Evolutionary conservation across 2,113 vertebrate species (phyloP), one percentile per base, ranked within the genome.

Genomic region (Hirundichthys speculiger): DNA sequence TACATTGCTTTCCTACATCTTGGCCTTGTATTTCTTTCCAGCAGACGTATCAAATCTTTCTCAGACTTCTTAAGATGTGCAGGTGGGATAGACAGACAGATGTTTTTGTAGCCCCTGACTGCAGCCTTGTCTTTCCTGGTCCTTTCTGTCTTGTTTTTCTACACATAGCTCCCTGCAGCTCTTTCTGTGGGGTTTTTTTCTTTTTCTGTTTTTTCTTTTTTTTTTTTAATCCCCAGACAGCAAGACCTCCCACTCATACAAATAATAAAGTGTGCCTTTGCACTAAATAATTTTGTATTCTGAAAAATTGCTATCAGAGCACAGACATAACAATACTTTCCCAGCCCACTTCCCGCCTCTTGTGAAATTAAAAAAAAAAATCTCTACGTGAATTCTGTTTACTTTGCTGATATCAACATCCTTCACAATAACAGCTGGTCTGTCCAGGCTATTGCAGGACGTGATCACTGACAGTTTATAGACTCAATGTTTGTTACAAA

Each of bases 251-350:
- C 69, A 70, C 51, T 38, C 38, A 52, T 64, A n/a, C 50, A 20
- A 55, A 42, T 34, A 34, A 34, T 61, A 55, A 55, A 50, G 39
- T 25, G 18, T 58, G n/a, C 45, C 38, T 41, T 69, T 22, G 40
- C 40, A 51, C 42, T 19, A 39, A 72, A 45, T 64, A 41, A 76
- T 81, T 72, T 21, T 69, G 2, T 42, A 1, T 82, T 66, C 63
- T 73, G 45, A 43, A 51, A 67, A 64, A 55, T 75, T 22, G 15
- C 70, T 76, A 39, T 66, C 58, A 75, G 39, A 75, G 67, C 39
- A 34, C 58, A 86, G 83, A 84, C 84, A 87, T 79, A 86, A 89
- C 73, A 87, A 71, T 38, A 24, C 39, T 42, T 18, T 24, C 47
- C 39, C 10, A 5, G 5, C 27, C 27, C 27, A n/a, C 27, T 43